phyloP scores from a whole-genome alignment of 2,888 invertebrate species.

The Aleiodes testaceus region DNA sequence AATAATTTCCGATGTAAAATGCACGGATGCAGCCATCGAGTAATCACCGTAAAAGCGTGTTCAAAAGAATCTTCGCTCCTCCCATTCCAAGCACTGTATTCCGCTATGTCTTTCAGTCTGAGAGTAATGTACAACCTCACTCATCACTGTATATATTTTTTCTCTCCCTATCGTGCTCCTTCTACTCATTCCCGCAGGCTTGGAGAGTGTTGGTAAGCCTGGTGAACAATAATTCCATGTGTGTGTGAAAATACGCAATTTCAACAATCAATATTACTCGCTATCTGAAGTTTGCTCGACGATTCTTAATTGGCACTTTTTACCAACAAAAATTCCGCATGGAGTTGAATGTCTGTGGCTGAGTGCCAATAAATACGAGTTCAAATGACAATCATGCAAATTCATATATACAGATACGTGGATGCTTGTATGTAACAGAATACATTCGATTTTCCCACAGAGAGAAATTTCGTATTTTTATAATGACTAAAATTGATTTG shows the following conservation, averaged over 20 bases:
- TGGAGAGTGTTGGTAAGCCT: not conserved
- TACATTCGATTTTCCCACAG: not conserved
- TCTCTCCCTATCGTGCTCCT: conserved; percentile 23
- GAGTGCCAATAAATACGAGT: not conserved
- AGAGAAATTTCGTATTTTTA: too few species aligned
- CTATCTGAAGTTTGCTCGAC: not conserved
- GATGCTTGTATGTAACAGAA: too few species aligned
- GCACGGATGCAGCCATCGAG: conserved; percentile 67
- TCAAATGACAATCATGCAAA: not conserved
- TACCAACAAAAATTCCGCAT: not conserved
- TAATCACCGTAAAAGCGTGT: conserved; percentile 71
- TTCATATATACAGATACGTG: too few species aligned
- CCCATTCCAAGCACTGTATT: conserved; percentile 17
- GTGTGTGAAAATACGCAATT: not conserved
- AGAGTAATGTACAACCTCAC: conserved; percentile 8
- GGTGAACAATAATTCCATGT: not conserved
- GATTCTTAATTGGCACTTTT: conserved; percentile 15
- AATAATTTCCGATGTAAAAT: conserved; percentile 72
- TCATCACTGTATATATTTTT: conserved; percentile 39
- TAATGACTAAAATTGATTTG: too few species aligned
- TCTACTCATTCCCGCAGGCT: not conserved
- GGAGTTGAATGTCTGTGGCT: not conserved
- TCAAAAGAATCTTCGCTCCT: conserved; percentile 57
- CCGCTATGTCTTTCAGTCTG: conserved; percentile 3
- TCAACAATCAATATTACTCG: conserved; percentile 6